These are phyloP conservation scores for Emesis russula DNA, from an alignment of 2,888 invertebrate genomes.

Conservation along the genomic window DNA sequence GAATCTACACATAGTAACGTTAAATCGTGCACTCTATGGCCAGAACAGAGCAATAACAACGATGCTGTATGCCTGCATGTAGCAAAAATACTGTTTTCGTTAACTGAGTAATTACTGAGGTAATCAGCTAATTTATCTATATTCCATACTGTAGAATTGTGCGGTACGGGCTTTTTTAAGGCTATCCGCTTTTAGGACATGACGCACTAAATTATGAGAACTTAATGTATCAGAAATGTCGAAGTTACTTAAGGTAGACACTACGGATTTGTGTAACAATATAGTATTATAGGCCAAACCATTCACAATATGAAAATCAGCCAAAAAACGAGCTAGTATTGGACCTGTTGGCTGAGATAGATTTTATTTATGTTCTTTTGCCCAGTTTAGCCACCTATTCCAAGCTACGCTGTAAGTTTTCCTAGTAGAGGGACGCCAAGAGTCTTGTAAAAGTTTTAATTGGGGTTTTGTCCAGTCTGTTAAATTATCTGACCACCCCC, in stretches of 20 bases:
- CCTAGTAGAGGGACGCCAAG: conserved; percentile 13
- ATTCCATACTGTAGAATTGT: conserved; percentile 56
- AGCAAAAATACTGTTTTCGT: conserved; percentile 13
- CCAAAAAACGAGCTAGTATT: conserved; percentile 32
- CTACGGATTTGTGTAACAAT: conserved; percentile 23
- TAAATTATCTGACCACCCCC: conserved; percentile 70
- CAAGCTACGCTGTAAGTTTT: conserved; percentile 35
- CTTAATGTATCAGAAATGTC: conserved; percentile 39
- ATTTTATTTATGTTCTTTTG: conserved; percentile 25
- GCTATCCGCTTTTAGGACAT: conserved; percentile 60
- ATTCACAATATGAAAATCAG: conserved; percentile 52
- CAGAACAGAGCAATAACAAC: conserved; percentile 44
- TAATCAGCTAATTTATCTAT: conserved; percentile 1
- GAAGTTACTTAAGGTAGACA: conserved; percentile 63
- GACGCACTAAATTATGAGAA: conserved; percentile 54
- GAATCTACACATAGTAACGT: conserved; percentile 22
- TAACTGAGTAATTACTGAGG: conserved; percentile 1
- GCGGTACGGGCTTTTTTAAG: conserved; percentile 29
- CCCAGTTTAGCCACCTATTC: conserved; percentile 37
- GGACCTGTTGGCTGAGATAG: conserved; percentile 17
- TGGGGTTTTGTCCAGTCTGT: not conserved
- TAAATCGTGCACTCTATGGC: conserved; percentile 6
- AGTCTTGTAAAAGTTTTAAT: not conserved
- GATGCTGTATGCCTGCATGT: conserved; percentile 24
- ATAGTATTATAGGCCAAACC: conserved; percentile 24